Base-by-base conservation (phyloP, 2,797 vertebrate species). In the Microctenopoma stevenorrisi region DNA sequence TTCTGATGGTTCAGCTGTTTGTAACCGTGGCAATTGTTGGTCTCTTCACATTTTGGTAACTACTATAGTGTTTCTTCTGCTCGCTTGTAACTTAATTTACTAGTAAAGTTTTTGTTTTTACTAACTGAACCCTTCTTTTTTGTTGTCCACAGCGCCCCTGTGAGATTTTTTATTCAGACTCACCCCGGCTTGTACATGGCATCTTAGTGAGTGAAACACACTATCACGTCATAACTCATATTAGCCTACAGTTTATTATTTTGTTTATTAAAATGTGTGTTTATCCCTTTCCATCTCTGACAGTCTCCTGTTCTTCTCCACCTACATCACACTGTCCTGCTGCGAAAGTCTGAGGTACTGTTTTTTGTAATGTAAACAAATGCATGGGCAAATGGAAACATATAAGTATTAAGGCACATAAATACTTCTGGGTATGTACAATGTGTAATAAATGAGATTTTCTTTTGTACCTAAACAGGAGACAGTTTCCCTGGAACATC, bases 21-120 rank as follows among this genome's bases (percentile, higher is more conserved):
- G 89, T 96, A 63, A 97, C 97, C 0, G 67, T 97, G 0, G 87
- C 84, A 4, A 89, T 98, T 0, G 95, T 99, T 70, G 91, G 94
- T 51, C 92, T 98, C 84, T 99, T 98, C 88, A 96, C 96, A 25
- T 98, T 98, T 92, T 96, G 95, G 97, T 98, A 90, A 93, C 1
- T 0, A 25, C 44, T 58, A 10, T 50, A 7, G 1, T 5, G 0
- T 5, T 35, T 42, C 2, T 1, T 5, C 8, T 62, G 6, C 1
- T 33, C 2, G 38, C 53, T 4, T 1, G 4, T 2, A 1, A 52
- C 13, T 1, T 16, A 14, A 11, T 16, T 11, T 55, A 37, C 2
- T 5, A 2, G 1, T n/a, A 11, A 13, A 4, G 6, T 37, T 28
- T 64, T 47, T 10, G 3, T 12, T 15, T 33, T 37, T 8, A 12